Conservation (phyloP, 2,888 invertebrate species). For the Hipparchia sbordonii region DNA sequence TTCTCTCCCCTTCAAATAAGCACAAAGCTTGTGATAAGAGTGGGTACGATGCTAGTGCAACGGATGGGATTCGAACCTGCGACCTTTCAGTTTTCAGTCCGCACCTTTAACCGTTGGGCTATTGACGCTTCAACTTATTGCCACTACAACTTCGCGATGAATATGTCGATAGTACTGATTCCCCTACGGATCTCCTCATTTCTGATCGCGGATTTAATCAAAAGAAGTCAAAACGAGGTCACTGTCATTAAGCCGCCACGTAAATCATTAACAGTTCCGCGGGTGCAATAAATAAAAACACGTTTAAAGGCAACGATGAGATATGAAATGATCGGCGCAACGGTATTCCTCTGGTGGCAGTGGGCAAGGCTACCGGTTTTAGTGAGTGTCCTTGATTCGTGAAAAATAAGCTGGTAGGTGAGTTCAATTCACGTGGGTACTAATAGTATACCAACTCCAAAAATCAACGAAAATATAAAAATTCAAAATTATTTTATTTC, state of each 20-base stretch:
- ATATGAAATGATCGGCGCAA: constrained; percentile 56
- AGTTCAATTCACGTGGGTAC: constrained; percentile 12
- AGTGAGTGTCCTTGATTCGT: constrained; percentile 41
- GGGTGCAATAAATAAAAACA: constrained; percentile 31
- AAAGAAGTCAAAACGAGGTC: background rate
- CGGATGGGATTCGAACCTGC: too few relatives aligned
- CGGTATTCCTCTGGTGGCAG: constrained; percentile 46
- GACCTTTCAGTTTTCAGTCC: too few relatives aligned
- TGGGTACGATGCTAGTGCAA: too few relatives aligned
- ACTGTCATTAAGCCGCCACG: background rate
- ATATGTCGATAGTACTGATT: too few relatives aligned
- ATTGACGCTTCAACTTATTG: too few relatives aligned
- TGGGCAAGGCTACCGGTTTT: constrained; percentile 52
- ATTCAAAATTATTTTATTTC: too few relatives aligned
- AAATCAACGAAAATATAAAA: too few relatives aligned
- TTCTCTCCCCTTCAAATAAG: too few relatives aligned
- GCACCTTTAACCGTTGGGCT: too few relatives aligned
- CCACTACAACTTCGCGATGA: too few relatives aligned
- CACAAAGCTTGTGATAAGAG: too few relatives aligned
- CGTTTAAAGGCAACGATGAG: constrained; percentile 42
- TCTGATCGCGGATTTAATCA: background rate
- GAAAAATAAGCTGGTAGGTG: constrained; percentile 7
- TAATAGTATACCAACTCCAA: constrained; percentile 23
- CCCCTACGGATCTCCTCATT: too few relatives aligned
- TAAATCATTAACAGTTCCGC: constrained; percentile 19